A percentile compares a stretch with the other conserved stretches of the same genome.
Evolutionary conservation across 2,888 invertebrate species (phyloP).

Genomic region (Pyrochroa serraticornis): DNA sequence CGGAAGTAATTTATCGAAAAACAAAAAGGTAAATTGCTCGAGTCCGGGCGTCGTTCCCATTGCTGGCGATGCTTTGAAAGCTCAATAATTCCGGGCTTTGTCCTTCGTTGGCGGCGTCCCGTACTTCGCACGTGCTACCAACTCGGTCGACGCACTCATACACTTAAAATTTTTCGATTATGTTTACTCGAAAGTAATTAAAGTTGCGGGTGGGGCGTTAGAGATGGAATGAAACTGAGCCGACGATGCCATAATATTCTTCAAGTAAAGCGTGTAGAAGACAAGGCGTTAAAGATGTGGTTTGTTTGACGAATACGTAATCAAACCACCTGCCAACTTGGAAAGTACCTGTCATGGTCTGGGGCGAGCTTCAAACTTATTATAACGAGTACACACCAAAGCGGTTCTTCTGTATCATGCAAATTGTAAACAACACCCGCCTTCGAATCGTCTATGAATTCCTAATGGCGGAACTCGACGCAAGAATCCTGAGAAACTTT

Average conservation of each 20-base stretch:
- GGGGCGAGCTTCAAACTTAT: no score
- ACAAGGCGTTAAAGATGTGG: constrained; percentile 35
- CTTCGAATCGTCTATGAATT: not conserved
- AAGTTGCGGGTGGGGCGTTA: constrained; percentile 10
- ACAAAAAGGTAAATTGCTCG: no score
- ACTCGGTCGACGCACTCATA: no score
- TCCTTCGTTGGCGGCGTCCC: no score
- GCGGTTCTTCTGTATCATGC: not conserved
- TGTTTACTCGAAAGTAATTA: constrained; percentile 21
- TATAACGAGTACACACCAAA: no score
- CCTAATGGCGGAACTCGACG: not conserved
- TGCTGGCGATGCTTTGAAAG: no score
- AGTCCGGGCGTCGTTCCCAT: no score
- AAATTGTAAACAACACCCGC: not conserved
- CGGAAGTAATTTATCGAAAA: no score
- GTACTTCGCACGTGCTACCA: no score
- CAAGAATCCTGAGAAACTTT: no score
- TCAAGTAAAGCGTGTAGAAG: constrained; percentile 18
- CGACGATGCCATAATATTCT: constrained; percentile 5
- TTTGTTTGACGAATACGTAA: constrained; percentile 35
- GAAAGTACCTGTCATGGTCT: no score
- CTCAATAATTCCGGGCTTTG: no score
- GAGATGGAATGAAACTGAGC: constrained; percentile 19
- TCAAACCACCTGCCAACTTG: constrained; percentile 27
- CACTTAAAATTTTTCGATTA: not conserved